Conservation (phyloP, 1,140 invertebrate genomes). For the Araneus ventricosus region DNA sequence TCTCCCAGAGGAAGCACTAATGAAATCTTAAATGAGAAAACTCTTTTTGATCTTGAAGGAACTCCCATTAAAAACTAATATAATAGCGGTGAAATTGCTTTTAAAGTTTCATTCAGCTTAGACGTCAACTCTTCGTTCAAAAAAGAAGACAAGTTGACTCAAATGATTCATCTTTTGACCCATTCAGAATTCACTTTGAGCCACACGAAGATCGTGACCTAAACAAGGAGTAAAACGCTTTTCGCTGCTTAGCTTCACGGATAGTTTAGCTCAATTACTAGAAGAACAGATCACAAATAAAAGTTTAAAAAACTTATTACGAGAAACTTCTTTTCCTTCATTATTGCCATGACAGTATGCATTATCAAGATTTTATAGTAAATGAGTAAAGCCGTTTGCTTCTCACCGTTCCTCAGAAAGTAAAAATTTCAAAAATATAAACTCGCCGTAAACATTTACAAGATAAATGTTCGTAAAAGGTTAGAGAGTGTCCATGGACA, state of each 20-base stretch:
- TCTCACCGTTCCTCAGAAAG: neutral
- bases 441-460: neutral
- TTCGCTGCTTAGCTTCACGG: neutral
- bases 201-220: conserved; percentile 40
- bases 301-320: neutral
- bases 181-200: conserved; percentile 29
- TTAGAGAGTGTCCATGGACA: neutral
- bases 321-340: neutral
- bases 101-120: conserved; percentile 1
- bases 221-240: conserved; percentile 42
- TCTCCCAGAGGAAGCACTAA: neutral
- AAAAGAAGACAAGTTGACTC: conserved; percentile 28
- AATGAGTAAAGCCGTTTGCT: neutral
- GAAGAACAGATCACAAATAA: conserved; percentile 17
- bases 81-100: conserved; percentile 4
- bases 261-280: conserved; percentile 32
- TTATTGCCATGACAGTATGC: neutral
- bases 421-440: neutral
- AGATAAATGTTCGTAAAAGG: neutral
- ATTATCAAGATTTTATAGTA: neutral
- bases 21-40: neutral
- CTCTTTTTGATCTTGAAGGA: neutral
- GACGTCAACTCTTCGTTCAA: conserved; percentile 22
- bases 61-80: conserved; percentile 16
- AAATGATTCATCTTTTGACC: conserved; percentile 36